Conservation (phyloP, 2,113 vertebrate genomes). For the Pangasianodon hypophthalmus region DNA sequence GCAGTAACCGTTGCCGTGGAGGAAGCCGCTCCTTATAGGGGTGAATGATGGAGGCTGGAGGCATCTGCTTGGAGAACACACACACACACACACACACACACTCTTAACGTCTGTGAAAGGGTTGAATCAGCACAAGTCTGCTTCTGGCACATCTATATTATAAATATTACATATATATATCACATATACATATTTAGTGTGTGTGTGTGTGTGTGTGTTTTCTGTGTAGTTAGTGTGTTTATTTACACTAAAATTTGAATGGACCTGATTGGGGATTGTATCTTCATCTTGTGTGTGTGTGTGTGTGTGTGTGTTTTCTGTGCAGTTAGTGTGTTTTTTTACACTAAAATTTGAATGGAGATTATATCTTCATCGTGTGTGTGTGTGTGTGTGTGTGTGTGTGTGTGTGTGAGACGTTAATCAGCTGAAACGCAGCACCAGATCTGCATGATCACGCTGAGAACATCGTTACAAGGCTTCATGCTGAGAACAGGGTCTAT, state of each 20-base stretch:
- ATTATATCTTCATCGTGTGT: neutral
- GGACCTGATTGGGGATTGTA: no score
- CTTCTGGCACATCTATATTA: neutral
- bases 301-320: neutral
- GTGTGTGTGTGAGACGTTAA: neutral
- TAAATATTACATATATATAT: neutral
- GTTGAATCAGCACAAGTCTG: slow-evolving; percentile 42
- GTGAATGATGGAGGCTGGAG: slow-evolving; percentile 44
- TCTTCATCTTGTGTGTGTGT: neutral
- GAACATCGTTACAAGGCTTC: slow-evolving; percentile 19
- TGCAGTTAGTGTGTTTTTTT: neutral
- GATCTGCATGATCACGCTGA: neutral
- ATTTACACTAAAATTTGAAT: no score
- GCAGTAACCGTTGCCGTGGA: slow-evolving; percentile 52
- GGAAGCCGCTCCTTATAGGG: slow-evolving; percentile 42
- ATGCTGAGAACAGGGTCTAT: slow-evolving; percentile 20
- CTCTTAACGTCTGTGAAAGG: neutral
- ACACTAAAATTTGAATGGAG: neutral
- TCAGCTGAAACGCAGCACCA: slow-evolving; percentile 7
- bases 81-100: slow-evolving; percentile 17
- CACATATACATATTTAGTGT: neutral
- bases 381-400: neutral
- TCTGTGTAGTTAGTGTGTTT: no score
- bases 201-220: neutral
- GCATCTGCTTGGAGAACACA: slow-evolving; percentile 13